Evolutionary conservation across 2,888 invertebrate genomes (phyloP).

Genomic region (Poecilus cupreus): DNA sequence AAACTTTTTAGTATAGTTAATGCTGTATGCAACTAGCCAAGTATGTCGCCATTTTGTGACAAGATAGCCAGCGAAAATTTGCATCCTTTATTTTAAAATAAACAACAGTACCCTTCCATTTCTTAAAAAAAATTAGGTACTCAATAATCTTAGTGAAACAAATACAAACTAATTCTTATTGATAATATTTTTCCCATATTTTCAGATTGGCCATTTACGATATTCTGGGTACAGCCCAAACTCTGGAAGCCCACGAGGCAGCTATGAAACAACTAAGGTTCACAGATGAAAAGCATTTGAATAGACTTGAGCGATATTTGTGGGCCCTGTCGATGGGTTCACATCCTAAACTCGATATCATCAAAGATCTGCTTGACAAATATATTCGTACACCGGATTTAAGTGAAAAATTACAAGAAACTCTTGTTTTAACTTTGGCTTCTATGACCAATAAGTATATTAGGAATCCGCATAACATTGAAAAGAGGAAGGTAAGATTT

Average conservation of each 20-base stretch:
- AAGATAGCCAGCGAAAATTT: too few species aligned
- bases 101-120: too few species aligned
- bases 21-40: too few species aligned
- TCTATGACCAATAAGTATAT: slow-evolving; percentile 76
- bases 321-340: slow-evolving; percentile 83
- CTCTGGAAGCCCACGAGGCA: slow-evolving; percentile 80
- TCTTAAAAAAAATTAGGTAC: too few species aligned
- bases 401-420: slow-evolving; percentile 79
- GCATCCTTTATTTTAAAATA: too few species aligned
- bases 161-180: background rate
- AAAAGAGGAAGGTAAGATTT: slow-evolving; percentile 65
- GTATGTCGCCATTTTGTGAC: too few species aligned
- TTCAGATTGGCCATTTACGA: slow-evolving; percentile 80
- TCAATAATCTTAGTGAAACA: too few species aligned
- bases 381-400: slow-evolving; percentile 73
- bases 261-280: slow-evolving; percentile 79
- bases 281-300: slow-evolving; percentile 73
- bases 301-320: slow-evolving; percentile 81
- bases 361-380: slow-evolving; percentile 73
- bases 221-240: slow-evolving; percentile 82
- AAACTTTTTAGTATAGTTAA: too few species aligned
- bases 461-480: slow-evolving; percentile 65
- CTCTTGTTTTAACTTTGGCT: slow-evolving; percentile 79
- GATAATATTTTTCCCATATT: background rate
- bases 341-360: slow-evolving; percentile 77